Conservation (phyloP, 1,140 invertebrate species). For the Leguminivora glycinivorella region DNA sequence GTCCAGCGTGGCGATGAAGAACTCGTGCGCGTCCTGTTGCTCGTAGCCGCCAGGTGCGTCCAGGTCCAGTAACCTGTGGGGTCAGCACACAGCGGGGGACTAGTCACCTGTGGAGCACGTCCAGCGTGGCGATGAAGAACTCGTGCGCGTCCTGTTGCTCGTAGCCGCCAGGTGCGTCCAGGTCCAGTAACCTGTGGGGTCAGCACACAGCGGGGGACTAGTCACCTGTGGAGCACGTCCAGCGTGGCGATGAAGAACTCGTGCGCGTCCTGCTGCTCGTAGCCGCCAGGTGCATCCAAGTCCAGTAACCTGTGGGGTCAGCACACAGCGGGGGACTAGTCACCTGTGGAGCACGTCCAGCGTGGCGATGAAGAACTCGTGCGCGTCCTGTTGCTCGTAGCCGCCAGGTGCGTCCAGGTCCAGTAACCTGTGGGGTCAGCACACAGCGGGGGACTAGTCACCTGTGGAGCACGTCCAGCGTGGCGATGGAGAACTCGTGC, state of each 20-base stretch:
- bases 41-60: constrained; percentile 97
- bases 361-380: no score
- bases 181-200: constrained; percentile 93
- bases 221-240: constrained; percentile 94
- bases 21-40: constrained; percentile 99
- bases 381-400: no score
- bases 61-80: constrained; percentile 80
- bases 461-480: no score
- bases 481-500: no score
- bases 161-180: constrained; percentile 98
- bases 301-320: no score
- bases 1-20: constrained; percentile 97
- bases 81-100: no score
- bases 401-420: no score
- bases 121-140: constrained; percentile 97
- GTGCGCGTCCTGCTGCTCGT: constrained; percentile 99
- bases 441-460: no score
- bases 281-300: constrained; percentile 97
- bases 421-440: no score
- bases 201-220: constrained; percentile 87
- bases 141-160: constrained; percentile 99
- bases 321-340: no score
- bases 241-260: constrained; percentile 98
- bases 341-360: no score
- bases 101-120: constrained; percentile 91